Evolutionary conservation across 2,113 vertebrate genomes (phyloP), one percentile per base, ranked within the genome.

Genomic region (Prunella fulvescens): DNA sequence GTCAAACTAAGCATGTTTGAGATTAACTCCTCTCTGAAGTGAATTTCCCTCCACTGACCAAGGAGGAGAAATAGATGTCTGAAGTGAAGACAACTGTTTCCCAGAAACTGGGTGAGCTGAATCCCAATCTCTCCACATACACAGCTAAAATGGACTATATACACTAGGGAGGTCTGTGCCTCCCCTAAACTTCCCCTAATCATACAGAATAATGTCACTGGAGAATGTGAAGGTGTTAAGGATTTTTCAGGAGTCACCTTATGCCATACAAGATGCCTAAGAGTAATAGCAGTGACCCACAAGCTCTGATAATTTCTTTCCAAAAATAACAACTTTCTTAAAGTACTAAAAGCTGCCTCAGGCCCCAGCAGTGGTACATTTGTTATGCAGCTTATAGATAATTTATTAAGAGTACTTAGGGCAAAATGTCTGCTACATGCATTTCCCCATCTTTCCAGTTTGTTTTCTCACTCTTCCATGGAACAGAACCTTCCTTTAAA

Each of bases 351-450:
- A 87, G 29, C 28, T 87, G 81, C 62, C 61, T 78, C 37, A 79
- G 81, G 78, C 70, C 22, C 28, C 60, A 81, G 48, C 57, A 85
- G 57, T 84, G 48, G 31, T 20, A 71, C 40, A 94, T 81, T 85
- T 87, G 81, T 53, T 89, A 71, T 42, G 70, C 66, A 80, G 37
- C 48, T 91, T 61, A 89, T 89, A 71, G 70, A 92, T 91, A 60
- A 95, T 95, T 93, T 64, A 94, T 86, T 60, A 82, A 25, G 57
- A 91, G 57, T 42, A 91, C 81, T 87, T 39, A 56, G 57, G 50
- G 47, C 35, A 91, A 94, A 84, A 71, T 11, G n/a, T 60, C 77
- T 81, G 48, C 60, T 67, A 62, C 35, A 28, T 31, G 22, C 65
- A 72, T 37, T 90, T 87, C 28, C 40, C 19, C 70, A 57, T 57